Evolutionary conservation across 2,113 vertebrate species (phyloP), one percentile per base, ranked within the genome.

Genomic region (Daphoenositta chrysoptera): DNA sequence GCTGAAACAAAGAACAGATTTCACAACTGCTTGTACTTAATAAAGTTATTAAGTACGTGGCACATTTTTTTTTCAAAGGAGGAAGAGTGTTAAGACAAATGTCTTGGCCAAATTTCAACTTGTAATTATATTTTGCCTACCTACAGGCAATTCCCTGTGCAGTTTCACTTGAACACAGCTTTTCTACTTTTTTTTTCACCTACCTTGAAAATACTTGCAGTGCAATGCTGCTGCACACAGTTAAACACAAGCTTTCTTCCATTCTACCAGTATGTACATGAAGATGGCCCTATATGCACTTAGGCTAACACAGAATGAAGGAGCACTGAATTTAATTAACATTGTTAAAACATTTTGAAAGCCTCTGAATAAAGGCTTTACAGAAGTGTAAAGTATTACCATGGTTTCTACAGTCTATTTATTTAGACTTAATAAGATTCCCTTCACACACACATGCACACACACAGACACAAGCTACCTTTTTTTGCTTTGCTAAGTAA

Each of bases 261-360:
- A 60, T 31, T 45, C 85, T 56, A 48, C 72, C 76, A 51, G 68
- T 72, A 92, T 33, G 64, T 60, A 94, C 86, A 81, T 89, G 93
- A 94, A 73, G 90, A 96, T 91, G 71, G 90, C 69, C 90, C 90
- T 93, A 60, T 24, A 86, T 82, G 69, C 96, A 93, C 93, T 94
- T 89, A 78, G 76, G 77, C 88, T 94, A 93, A 88, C 85, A 89
- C 45, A 89, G 84, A 79, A 83, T 42, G 93, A 73, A 95, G 60
- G 64, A 93, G 61, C 53, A 53, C n/a, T 94, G 92, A 93, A 94
- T 95, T 96, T 95, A 96, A 96, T 96, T 96, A 97, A 96, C 86
- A 87, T 91, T 89, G 93, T 96, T 96, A 96, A 95, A 97, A 93
- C 92, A 95, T 77, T 96, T 96, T 91, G 90, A 96, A 95, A 96